Evolutionary conservation across 2,113 vertebrate species (phyloP).

Genomic region (Fulmarus glacialis): DNA sequence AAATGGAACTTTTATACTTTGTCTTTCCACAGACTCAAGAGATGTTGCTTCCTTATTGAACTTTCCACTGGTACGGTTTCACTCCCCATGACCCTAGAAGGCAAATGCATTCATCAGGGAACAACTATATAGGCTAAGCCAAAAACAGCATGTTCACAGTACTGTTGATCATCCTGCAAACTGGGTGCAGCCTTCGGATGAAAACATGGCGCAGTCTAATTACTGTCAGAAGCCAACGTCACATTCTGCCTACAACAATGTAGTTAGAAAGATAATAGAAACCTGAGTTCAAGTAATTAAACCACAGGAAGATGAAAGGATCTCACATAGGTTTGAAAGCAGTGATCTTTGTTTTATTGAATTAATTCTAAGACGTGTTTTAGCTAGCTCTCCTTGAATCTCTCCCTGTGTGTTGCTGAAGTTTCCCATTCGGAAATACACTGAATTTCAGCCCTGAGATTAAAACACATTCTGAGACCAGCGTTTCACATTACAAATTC

Average conservation of each 20-base stretch:
- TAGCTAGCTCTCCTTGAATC: not conserved
- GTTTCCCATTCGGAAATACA: not conserved
- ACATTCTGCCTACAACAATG: not conserved
- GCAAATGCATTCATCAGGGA: not conserved
- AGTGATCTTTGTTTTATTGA: not conserved
- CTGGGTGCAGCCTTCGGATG: not conserved
- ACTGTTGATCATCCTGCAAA: not conserved
- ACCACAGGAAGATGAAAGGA: not conserved
- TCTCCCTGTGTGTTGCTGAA: not conserved
- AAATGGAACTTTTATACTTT: not conserved
- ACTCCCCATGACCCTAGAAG: not conserved
- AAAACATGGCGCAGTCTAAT: not conserved
- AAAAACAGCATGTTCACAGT: fast-evolving
- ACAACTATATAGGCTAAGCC: not conserved
- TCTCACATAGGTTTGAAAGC: not conserved
- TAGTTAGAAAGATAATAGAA: not conserved
- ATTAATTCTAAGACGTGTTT: not conserved
- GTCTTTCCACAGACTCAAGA: not conserved
- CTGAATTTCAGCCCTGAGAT: not conserved
- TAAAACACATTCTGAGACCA: not conserved
- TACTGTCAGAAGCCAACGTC: not conserved
- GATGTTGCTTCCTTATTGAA: not conserved
- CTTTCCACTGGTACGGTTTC: not conserved
- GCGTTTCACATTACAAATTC: not conserved
- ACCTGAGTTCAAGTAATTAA: not conserved